A percentile compares a stretch with the other conserved stretches of the same genome.
These are phyloP conservation scores for Helogale parvula DNA, from an alignment of 2,113 vertebrate species.

Conservation along the genomic window DNA sequence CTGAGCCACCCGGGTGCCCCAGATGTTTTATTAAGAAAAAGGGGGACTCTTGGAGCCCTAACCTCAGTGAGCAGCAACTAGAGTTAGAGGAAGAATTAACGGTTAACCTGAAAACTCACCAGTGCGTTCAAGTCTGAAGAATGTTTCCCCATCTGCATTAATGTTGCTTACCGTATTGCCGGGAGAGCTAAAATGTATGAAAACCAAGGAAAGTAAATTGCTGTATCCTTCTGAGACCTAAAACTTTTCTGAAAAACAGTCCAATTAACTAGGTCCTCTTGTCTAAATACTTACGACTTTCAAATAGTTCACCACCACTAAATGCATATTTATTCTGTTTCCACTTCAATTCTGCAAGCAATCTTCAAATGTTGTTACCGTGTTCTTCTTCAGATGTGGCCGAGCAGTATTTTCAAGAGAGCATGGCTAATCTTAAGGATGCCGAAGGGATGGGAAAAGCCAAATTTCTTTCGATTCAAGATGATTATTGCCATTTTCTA, in stretches of 20 bases:
- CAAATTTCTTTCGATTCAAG: slow-evolving; percentile 82
- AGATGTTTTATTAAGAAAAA: not conserved
- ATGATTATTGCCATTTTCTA: slow-evolving; percentile 87
- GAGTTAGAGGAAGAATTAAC: not conserved
- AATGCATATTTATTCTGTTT: not conserved
- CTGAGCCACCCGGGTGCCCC: no score
- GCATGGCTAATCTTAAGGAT: slow-evolving; percentile 81
- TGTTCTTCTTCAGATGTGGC: slow-evolving; percentile 78
- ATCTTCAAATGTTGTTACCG: not conserved
- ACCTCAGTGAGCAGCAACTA: not conserved
- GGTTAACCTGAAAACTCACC: not conserved
- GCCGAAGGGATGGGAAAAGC: slow-evolving; percentile 73
- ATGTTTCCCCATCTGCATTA: not conserved
- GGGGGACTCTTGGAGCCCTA: not conserved
- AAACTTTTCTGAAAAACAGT: not conserved
- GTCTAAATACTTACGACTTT: not conserved
- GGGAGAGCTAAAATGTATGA: not conserved
- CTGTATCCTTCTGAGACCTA: not conserved
- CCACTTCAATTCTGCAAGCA: not conserved
- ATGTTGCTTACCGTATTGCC: not conserved
- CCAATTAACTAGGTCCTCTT: not conserved
- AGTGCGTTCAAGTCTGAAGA: not conserved
- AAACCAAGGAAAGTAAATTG: not conserved
- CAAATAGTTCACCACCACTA: not conserved
- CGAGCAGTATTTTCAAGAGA: slow-evolving; percentile 85